Base-by-base conservation (phyloP, 2,888 invertebrate species). In the Diplazon laetatorius region DNA sequence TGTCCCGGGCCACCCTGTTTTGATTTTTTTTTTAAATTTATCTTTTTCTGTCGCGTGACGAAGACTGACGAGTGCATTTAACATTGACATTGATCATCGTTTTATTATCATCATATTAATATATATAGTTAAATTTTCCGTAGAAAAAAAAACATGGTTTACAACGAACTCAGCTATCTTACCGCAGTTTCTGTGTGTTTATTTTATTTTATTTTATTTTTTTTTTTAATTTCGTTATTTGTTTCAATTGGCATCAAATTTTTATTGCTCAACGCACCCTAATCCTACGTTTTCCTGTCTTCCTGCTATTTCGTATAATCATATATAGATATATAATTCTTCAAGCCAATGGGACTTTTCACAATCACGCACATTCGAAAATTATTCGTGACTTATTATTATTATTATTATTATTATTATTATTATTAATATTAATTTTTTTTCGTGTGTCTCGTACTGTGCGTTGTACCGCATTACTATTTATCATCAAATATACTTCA, bases 1-100 rank as follows among this genome's bases (percentile, higher is more conserved):
- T 81, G 84, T 86, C 87, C 89, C 88, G 87, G 89, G 88, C 89
- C 88, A 89, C 89, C 86, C 85, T 84, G 79, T 82, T 44, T 69
- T 78, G 30, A 22, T 46, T 68, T 69, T 66, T 60, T 48, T 78
- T 69, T 48, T 66, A 12, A 46, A 10, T 1, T n/a, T 9, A 18
- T 25, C 71, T 18, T 55, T 63, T 59, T 44, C 57, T 60, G 68
- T 78, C 78, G 78, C 77, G 80, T 81, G 80, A 81, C 81, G 76
- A 82, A 81, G 78, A 81, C 78, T 81, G 81, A 82, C 81, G 78
- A 82, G 82, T 80, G 82, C 82, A 80, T 78, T 76, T n/a, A n/a
- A 62, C 35, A 68, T 71, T 74, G 69, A 78, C 78, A 74, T 72
- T 71, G n/a, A 66, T 62, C 22, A 30, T 44, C 37, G 65, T 69